Conservation (phyloP, 92 coral and sea anemone species). For the Porites cylindrica region DNA sequence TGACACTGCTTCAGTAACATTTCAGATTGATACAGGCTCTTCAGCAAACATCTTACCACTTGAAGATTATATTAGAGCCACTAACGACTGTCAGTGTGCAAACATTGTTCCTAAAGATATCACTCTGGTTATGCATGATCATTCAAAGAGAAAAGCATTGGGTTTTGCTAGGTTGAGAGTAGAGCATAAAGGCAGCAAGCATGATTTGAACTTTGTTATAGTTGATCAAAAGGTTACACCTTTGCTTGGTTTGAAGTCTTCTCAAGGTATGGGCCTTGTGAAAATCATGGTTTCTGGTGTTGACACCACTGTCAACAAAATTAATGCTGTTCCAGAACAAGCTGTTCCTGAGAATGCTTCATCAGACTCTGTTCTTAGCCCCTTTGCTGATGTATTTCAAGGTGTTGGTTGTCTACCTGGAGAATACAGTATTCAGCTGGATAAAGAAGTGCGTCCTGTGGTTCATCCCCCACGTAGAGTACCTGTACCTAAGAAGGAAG, state of each 20-base stretch:
- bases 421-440: too few species aligned
- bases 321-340: too few species aligned
- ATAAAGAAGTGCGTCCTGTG: too few species aligned
- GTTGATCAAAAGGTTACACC: constrained; percentile 42
- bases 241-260: constrained; percentile 36
- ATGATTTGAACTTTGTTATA: constrained; percentile 2
- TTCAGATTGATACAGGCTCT: not conserved
- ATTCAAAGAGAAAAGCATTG: constrained; percentile 45
- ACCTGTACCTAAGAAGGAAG: too few species aligned
- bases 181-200: constrained; percentile 17
- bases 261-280: constrained; percentile 1
- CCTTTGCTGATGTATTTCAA: too few species aligned
- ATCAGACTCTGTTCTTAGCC: too few species aligned
- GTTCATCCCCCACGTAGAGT: too few species aligned
- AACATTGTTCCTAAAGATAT: constrained; percentile 32
- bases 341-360: too few species aligned
- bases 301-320: too few species aligned
- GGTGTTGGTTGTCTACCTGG: too few species aligned
- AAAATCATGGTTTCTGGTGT: too few species aligned
- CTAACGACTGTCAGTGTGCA: not conserved
- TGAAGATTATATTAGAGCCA: constrained; percentile 8
- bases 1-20: not conserved
- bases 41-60: constrained; percentile 31
- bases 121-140: constrained; percentile 53
- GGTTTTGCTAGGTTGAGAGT: constrained; percentile 48